Base-by-base conservation (phyloP, 2,888 invertebrate species). In the Ellobium chinense region DNA sequence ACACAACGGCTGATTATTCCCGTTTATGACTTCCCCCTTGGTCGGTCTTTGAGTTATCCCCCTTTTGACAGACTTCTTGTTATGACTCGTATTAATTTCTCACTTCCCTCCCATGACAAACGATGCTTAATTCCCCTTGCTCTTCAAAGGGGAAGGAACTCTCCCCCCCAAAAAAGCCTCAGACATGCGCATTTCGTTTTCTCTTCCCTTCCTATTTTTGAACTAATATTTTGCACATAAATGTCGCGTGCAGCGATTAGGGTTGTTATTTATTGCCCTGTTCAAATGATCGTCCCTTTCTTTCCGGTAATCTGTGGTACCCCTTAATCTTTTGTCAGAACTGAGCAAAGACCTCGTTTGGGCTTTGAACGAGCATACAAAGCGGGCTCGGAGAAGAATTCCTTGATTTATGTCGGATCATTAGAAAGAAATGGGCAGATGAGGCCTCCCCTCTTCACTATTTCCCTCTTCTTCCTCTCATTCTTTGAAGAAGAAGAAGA, bases 401-500 rank as follows among this genome's bases (percentile, higher is more conserved):
- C n/a, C 21, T 21, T 74, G 74, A 74, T 74, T 74, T 74, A 74
- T 74, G 74, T 39, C 74, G 5, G 74, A 62, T 74, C 74, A 74
- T 74, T 74, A 74, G 74, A 63, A 63, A 29, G 39, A 60, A 60
- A 72, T 58, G 72, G 27, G 36, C 72, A 60, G 58, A 72, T 58
- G n/a, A n/a, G n/a, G n/a, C n/a, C n/a, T n/a, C n/a, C n/a, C n/a
- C n/a, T n/a, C n/a, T n/a, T n/a, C n/a, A n/a, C n/a, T n/a, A 46
- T 46, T 46, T 12, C 18, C 18, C 18, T 18, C 7, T 46, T 46
- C 18, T 46, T 46, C 46, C 46, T 46, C 18, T 46, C 46, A 46
- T 46, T 46, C 18, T 7, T 46, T 46, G 46, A 46, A 7, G 7
- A 18, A 46, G 46, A 18, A 46, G 9, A 46, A 46, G 46, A 46